phyloP scores from a whole-genome alignment of 2,113 vertebrate genomes.

The Heptranchias perlo region DNA sequence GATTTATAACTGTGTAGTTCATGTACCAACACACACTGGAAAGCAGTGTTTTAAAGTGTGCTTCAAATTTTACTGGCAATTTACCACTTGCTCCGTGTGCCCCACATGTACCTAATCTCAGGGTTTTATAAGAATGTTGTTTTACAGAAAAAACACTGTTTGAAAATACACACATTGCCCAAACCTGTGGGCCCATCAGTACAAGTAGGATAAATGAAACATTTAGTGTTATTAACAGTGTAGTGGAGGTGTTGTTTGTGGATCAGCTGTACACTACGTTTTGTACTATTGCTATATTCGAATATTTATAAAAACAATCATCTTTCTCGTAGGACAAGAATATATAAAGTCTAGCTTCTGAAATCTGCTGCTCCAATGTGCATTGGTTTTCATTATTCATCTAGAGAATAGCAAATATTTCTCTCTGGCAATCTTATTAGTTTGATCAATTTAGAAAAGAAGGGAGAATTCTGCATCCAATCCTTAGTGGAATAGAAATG shows the following conservation, averaged over 20 bases:
- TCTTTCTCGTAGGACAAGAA: too few relatives aligned
- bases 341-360: too few relatives aligned
- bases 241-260: neutral
- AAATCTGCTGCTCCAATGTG: too few relatives aligned
- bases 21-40: neutral
- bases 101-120: neutral
- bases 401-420: too few relatives aligned
- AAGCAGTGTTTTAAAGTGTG: neutral
- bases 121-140: neutral
- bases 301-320: too few relatives aligned
- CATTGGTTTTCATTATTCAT: too few relatives aligned
- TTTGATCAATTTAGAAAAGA: too few relatives aligned
- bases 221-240: neutral
- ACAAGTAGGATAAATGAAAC: neutral
- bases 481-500: too few relatives aligned
- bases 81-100: neutral
- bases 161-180: neutral
- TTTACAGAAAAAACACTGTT: neutral
- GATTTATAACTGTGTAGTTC: neutral
- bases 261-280: too few relatives aligned
- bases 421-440: too few relatives aligned
- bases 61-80: slow-evolving; percentile 22
- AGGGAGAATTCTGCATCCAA: too few relatives aligned
- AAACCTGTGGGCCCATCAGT: neutral
- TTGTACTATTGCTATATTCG: too few relatives aligned